phyloP scores from a whole-genome alignment of 1,140 invertebrate genomes.

The Portunus trituberculatus region DNA sequence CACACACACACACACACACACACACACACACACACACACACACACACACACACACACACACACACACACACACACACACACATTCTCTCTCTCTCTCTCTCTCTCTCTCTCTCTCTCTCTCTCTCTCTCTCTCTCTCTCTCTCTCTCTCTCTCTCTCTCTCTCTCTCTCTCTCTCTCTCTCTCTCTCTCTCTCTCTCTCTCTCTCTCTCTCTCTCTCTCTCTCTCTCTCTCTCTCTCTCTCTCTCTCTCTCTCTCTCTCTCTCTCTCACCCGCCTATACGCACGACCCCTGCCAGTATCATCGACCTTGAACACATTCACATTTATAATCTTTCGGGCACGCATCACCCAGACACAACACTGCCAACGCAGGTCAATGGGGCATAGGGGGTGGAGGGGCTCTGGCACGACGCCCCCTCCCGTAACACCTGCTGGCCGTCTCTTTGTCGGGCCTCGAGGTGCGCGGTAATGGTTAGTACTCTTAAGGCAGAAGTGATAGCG shows the following conservation, averaged over 20 bases:
- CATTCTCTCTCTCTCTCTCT: no score
- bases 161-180: no score
- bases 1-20: constrained; percentile 20
- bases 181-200: no score
- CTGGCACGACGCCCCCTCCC: background rate
- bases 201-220: no score
- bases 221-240: no score
- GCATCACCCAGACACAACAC: constrained; percentile 10
- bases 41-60: background rate
- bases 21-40: background rate
- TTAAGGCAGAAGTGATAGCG: background rate
- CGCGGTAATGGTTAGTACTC: background rate
- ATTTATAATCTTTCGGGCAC: background rate
- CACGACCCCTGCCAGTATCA: background rate
- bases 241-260: no score
- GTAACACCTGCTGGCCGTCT: background rate
- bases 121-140: no score
- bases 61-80: no score
- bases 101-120: no score
- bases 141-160: no score
- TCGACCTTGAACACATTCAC: background rate
- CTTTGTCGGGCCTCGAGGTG: background rate
- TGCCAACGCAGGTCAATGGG: constrained; percentile 8
- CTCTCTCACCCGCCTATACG: background rate
- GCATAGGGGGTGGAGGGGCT: background rate